phyloP scores from a whole-genome alignment of 2,888 invertebrate genomes.

The Drosophila maculinotata region DNA sequence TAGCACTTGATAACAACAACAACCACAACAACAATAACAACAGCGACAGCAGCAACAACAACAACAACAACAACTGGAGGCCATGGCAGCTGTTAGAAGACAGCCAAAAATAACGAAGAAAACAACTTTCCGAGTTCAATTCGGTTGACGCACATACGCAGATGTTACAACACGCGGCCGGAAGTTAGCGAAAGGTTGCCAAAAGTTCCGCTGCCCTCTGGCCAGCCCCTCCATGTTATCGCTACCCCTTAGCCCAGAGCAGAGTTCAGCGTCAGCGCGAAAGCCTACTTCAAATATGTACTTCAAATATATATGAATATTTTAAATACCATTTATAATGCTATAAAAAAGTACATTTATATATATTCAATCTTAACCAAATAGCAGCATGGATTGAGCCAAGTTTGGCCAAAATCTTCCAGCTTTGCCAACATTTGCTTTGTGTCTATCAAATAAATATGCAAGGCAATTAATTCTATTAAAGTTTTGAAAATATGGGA shows the following conservation, averaged over 20 bases:
- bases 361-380: too few species aligned
- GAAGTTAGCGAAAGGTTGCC: conserved; percentile 78
- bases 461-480: too few species aligned
- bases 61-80: conserved; percentile 10
- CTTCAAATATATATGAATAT: too few species aligned
- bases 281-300: too few species aligned
- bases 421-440: too few species aligned
- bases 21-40: conserved; percentile 2
- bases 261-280: background rate
- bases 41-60: conserved; percentile 6
- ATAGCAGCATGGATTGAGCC: too few species aligned
- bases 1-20: conserved; percentile 59
- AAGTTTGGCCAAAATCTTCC: too few species aligned
- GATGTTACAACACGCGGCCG: conserved; percentile 76
- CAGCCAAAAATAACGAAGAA: conserved; percentile 1
- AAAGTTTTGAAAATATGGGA: too few species aligned
- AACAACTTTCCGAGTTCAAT: conserved; percentile 21
- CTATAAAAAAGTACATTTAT: too few species aligned
- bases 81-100: conserved; percentile 58
- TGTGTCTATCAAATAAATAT: too few species aligned
- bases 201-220: conserved; percentile 32
- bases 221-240: background rate
- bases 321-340: too few species aligned
- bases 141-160: conserved; percentile 52
- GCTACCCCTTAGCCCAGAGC: background rate